Evolutionary conservation across 2,797 vertebrate species (phyloP).

Genomic region (Artibeus lituratus): DNA sequence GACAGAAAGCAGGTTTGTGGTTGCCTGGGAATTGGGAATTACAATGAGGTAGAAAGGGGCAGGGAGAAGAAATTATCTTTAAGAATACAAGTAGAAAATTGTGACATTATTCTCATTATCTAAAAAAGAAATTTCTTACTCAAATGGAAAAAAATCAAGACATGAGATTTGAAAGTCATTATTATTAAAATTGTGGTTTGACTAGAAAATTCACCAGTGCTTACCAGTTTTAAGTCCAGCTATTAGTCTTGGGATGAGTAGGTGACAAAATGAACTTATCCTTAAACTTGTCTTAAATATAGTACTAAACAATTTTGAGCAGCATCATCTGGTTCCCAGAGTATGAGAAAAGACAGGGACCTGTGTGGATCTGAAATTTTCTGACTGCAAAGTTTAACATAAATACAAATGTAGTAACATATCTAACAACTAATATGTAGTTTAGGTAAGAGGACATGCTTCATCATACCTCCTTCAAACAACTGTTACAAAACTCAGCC

Average conservation of each 20-base stretch:
- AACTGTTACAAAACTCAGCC: not conserved
- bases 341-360: not conserved
- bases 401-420: not conserved
- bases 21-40: not conserved
- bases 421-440: not conserved
- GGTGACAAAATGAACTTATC: not conserved
- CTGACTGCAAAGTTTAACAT: not conserved
- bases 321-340: not conserved
- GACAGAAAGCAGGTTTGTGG: not conserved
- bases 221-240: not conserved
- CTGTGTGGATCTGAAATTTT: not conserved
- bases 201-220: not conserved
- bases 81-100: not conserved
- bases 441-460: not conserved
- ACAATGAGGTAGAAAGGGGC: not conserved
- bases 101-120: not conserved
- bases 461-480: not conserved
- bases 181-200: not conserved
- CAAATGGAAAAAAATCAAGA: slow-evolving; percentile 26
- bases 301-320: not conserved
- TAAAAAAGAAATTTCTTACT: not conserved
- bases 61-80: not conserved
- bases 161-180: not conserved
- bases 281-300: slow-evolving; percentile 34
- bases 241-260: not conserved